phyloP scores from a whole-genome alignment of 2,888 invertebrate genomes.

The Choreutis nemorana region DNA sequence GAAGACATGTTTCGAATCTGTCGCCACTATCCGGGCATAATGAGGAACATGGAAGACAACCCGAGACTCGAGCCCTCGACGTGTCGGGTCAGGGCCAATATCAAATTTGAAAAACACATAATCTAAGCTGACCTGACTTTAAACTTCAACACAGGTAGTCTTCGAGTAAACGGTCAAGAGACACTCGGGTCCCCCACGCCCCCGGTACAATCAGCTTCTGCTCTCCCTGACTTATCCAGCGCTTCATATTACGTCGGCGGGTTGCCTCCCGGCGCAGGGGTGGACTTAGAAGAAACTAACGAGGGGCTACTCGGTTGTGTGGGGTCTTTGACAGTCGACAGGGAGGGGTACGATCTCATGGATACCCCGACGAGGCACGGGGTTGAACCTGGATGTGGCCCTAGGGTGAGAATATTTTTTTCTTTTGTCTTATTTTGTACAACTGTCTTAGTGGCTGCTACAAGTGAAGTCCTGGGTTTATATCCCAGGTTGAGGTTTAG shows the following conservation, averaged over 20 bases:
- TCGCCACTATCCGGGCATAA: neutral
- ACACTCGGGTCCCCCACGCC: conserved; percentile 72
- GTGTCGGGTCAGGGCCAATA: too few species aligned
- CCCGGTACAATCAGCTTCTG: conserved; percentile 61
- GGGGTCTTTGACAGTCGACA: conserved; percentile 75
- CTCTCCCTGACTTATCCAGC: conserved; percentile 72
- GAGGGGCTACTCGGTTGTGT: conserved; percentile 82
- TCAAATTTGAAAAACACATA: too few species aligned
- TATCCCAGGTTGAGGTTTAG: too few species aligned
- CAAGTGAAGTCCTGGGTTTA: too few species aligned
- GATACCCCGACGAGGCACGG: conserved; percentile 73
- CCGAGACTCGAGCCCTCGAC: too few species aligned
- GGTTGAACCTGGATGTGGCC: conserved; percentile 76
- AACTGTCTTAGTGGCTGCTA: too few species aligned
- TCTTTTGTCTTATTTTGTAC: too few species aligned
- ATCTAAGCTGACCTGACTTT: conserved; percentile 5
- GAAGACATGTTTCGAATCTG: neutral
- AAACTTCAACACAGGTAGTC: conserved; percentile 55
- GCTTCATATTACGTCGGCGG: conserved; percentile 87
- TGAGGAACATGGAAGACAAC: too few species aligned
- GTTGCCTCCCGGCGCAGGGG: conserved; percentile 71
- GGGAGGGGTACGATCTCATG: conserved; percentile 76
- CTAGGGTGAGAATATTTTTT: too few species aligned
- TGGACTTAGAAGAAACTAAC: conserved; percentile 51
- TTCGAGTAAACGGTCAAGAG: conserved; percentile 76